These are phyloP conservation scores for Rhopalosiphum padi DNA, from an alignment of 1,140 invertebrate species.

Conservation along the genomic window DNA sequence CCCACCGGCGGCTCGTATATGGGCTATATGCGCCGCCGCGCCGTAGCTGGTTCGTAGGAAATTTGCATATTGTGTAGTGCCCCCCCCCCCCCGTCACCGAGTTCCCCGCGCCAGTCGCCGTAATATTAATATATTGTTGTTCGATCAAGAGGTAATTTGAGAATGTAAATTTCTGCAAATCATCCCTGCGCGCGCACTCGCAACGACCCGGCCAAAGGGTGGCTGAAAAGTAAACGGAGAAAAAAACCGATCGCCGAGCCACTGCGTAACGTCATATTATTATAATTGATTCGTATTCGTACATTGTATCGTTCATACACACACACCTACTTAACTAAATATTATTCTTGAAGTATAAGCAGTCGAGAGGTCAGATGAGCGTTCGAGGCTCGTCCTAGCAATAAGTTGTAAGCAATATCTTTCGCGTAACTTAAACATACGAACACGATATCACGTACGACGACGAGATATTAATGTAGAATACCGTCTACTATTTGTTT, in stretches of 20 bases:
- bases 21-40: too few relatives aligned
- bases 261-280: background rate
- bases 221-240: background rate
- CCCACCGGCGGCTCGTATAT: background rate
- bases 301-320: too few relatives aligned
- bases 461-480: background rate
- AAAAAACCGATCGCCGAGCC: background rate
- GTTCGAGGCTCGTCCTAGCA: background rate
- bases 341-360: background rate
- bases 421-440: background rate
- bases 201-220: background rate
- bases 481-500: background rate
- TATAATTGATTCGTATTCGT: background rate
- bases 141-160: constrained; percentile 25
- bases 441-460: background rate
- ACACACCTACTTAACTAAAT: background rate
- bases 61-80: constrained; percentile 30
- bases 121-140: background rate
- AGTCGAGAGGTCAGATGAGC: background rate
- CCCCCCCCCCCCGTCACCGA: too few relatives aligned
- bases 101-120: background rate
- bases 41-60: background rate
- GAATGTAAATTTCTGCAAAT: constrained; percentile 4
- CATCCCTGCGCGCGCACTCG: background rate
- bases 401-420: background rate